A percentile compares a stretch with the other conserved stretches of the same genome.
These are phyloP conservation scores for Rapana venosa DNA, from an alignment of 2,888 invertebrate species.

Conservation along the genomic window DNA sequence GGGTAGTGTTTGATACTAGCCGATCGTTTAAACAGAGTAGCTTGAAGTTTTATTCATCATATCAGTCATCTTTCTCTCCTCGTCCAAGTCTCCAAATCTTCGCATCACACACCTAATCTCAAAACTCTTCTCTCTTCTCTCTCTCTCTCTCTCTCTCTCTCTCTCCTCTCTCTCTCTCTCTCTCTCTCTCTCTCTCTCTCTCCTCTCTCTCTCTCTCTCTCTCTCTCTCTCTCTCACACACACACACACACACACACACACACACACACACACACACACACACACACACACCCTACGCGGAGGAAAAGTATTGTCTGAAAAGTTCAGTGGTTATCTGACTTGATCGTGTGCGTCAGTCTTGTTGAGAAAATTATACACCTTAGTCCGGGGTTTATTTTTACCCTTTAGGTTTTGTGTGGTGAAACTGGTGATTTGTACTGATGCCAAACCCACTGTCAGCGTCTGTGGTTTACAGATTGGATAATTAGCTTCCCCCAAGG, in stretches of 20 bases:
- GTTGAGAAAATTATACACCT: too few relatives aligned
- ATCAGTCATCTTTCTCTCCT: too few relatives aligned
- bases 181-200: not conserved
- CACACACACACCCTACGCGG: not conserved
- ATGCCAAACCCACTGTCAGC: not conserved
- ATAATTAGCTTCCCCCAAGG: not conserved
- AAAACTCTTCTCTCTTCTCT: not conserved
- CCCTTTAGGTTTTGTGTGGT: too few relatives aligned
- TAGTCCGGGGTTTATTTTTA: too few relatives aligned
- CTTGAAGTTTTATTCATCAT: too few relatives aligned
- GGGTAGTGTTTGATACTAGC: too few relatives aligned
- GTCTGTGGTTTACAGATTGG: constrained; percentile 3
- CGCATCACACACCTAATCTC: not conserved
- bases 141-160: not conserved
- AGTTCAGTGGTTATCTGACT: not conserved
- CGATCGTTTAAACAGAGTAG: too few relatives aligned
- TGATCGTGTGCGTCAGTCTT: not conserved
- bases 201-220: not conserved
- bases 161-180: not conserved
- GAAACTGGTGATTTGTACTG: not conserved
- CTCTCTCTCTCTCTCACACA: not conserved
- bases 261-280: constrained; percentile 9
- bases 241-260: constrained; percentile 19
- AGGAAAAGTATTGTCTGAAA: too few relatives aligned
- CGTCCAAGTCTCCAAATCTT: too few relatives aligned